Percentiles rank a stretch among this genome's conserved stretches.
phyloP scores from a whole-genome alignment of 2,888 invertebrate species.

The Euplexia lucipara region DNA sequence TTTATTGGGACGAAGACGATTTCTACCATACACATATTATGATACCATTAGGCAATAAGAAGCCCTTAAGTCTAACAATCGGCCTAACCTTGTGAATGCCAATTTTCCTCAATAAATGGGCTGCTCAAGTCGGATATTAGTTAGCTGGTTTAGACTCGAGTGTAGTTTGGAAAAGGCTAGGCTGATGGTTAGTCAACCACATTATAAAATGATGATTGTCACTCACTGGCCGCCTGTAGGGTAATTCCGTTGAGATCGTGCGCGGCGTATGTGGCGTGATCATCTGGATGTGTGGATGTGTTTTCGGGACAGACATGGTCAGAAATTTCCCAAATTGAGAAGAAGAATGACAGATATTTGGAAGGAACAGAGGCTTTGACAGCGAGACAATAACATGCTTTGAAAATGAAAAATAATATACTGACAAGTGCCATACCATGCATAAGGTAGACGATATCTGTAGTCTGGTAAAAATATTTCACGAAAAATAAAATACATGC shows the following conservation, averaged over 20 bases:
- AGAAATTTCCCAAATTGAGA: conserved; percentile 67
- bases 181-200: conserved; percentile 42
- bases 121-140: conserved; percentile 15
- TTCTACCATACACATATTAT: conserved; percentile 16
- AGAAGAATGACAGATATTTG: conserved; percentile 39
- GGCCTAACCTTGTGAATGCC: conserved; percentile 40
- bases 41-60: conserved; percentile 3
- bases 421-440: conserved; percentile 26
- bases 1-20: conserved; percentile 8
- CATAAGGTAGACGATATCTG: conserved; percentile 19
- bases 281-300: conserved; percentile 45
- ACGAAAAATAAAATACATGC: conserved; percentile 44
- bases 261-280: conserved; percentile 87
- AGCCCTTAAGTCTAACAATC: conserved; percentile 35
- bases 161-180: conserved; percentile 16
- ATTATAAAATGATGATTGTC: conserved; percentile 45
- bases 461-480: not conserved
- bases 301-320: conserved; percentile 86
- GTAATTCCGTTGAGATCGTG: conserved; percentile 79
- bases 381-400: conserved; percentile 33
- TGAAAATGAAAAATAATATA: conserved; percentile 18
- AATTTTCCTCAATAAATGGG: conserved; percentile 19
- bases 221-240: conserved; percentile 80
- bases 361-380: conserved; percentile 30
- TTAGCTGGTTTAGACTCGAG: conserved; percentile 1